These are phyloP conservation scores for Escarpia spicata DNA, from an alignment of 2,888 invertebrate species.

Conservation along the genomic window DNA sequence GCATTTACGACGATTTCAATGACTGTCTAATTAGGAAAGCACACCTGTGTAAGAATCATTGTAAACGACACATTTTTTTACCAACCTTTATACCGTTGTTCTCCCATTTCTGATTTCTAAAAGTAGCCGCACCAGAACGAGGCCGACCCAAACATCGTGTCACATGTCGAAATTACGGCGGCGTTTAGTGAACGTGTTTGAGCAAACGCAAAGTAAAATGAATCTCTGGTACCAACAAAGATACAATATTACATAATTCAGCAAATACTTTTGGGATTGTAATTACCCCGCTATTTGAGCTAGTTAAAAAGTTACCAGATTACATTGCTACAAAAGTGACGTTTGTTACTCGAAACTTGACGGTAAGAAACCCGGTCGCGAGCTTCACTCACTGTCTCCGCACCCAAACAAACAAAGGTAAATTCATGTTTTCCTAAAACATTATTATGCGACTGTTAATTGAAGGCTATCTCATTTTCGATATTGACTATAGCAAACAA, in stretches of 20 bases:
- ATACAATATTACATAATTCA: neutral
- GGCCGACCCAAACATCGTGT: neutral
- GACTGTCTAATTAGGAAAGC: neutral
- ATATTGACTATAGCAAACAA: too few relatives aligned
- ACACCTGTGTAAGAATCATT: neutral
- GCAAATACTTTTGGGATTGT: neutral
- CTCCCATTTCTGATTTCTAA: neutral
- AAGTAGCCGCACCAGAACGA: slow-evolving; percentile 4
- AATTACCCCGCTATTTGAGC: neutral
- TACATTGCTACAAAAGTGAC: neutral
- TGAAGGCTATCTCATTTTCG: too few relatives aligned
- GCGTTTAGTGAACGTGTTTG: neutral
- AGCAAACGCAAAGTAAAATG: neutral
- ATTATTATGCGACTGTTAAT: too few relatives aligned
- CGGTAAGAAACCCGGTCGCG: too few relatives aligned
- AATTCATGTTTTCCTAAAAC: too few relatives aligned
- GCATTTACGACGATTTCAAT: neutral
- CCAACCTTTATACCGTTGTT: neutral
- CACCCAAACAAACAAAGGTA: too few relatives aligned
- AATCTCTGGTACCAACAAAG: neutral
- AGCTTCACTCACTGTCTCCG: too few relatives aligned
- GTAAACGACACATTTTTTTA: neutral
- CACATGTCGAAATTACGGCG: neutral
- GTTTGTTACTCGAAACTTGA: too few relatives aligned
- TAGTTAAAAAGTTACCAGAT: neutral